Conservation (phyloP, 2,113 vertebrate genomes). For the Oreochromis aureus region DNA sequence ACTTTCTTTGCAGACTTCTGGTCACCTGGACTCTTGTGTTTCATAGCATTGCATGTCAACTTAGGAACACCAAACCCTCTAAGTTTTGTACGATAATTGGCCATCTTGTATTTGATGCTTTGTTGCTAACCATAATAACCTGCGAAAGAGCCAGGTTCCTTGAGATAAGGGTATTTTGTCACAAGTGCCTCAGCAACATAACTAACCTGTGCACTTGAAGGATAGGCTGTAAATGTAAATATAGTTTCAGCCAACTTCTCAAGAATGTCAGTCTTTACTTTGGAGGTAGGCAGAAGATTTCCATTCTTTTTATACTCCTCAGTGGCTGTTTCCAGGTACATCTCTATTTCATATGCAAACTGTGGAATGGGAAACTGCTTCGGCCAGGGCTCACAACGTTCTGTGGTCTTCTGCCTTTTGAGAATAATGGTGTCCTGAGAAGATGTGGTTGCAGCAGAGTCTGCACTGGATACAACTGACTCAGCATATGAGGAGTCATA, state of each 20-base stretch:
- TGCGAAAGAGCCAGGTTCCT: background rate
- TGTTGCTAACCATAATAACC: background rate
- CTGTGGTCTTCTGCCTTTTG: too few relatives aligned
- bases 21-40: background rate
- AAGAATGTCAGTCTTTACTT: fast-evolving
- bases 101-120: background rate
- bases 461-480: too few relatives aligned
- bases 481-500: too few relatives aligned
- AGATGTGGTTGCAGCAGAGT: too few relatives aligned
- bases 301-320: background rate
- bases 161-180: background rate
- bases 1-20: background rate
- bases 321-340: too few relatives aligned
- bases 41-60: background rate
- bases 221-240: background rate
- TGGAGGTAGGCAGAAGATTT: background rate
- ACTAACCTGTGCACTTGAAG: background rate
- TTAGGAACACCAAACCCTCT: background rate
- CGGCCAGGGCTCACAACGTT: too few relatives aligned
- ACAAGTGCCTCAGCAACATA: too few relatives aligned
- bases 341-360: too few relatives aligned
- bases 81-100: background rate
- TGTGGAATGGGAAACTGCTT: too few relatives aligned
- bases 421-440: too few relatives aligned
- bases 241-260: background rate